Evolutionary conservation across 2,113 vertebrate genomes (phyloP), one percentile per base, ranked within the genome.

Genomic region (Origma solitaria): DNA sequence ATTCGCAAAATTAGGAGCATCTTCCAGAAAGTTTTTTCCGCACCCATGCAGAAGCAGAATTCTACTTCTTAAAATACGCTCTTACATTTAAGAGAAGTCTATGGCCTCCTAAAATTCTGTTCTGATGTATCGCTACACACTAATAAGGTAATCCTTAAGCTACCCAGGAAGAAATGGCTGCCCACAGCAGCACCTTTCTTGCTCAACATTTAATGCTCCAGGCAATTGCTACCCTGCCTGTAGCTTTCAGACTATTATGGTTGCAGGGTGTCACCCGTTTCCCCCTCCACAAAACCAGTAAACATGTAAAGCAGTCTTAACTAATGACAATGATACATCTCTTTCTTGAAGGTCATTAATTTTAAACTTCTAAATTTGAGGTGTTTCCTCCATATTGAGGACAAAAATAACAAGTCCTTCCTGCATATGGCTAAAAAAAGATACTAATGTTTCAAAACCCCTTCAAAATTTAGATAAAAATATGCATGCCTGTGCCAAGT

Each of bases 311-410:
- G 28, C 42, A 31, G 21, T 9, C 30, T 66, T 35, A 20, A 65
- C 22, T 21, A 62, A 58, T 6, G 22, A 15, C 25, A 40, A 11
- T 0, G 50, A 10, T 31, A 57, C 5, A 13, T 23, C 11, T 11
- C 15, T 37, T 33, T 7, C 27, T 22, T 28, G 4, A 4, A 42
- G 69, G 9, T 18, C 3, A 57, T 5, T 54, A 0, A 15, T 13
- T 51, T 40, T 22, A 5, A 73, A 25, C 21, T 47, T 15, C 1
- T 11, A 15, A 6, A 57, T 40, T 58, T 27, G 10, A 89, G 18
- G 21, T 5, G 28, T 13, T 89, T n/a, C 17, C 27, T 71, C 40
- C 16, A 7, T 14, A 64, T 3, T 2, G 10, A 40, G 21, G 21
- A 38, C 38, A 84, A 80, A 70, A 77, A 72, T 7, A 11, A 28